Evolutionary conservation across 1,140 invertebrate genomes (phyloP), one percentile per base, ranked within the genome.

Genomic region (Vanessa atalanta): DNA sequence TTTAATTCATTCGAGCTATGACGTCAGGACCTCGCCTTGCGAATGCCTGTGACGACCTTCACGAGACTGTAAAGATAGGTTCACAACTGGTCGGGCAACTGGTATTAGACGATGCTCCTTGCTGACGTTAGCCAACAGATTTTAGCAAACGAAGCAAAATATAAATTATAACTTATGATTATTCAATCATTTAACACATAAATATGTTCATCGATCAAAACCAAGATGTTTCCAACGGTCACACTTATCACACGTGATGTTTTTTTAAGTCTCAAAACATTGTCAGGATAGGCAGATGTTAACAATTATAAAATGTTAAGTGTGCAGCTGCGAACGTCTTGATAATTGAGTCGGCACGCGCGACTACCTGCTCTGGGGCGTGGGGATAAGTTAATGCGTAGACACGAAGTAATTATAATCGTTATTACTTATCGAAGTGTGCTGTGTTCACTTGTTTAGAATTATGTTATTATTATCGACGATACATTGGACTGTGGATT

Each of bases 331-430:
- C 72, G 57, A 55, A 16, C 26, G 26, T 65, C 51, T 65, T 47
- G 65, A 71, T 79, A 77, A 79, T 83, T 80, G 75, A 65, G 43
- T 50, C 15, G 77, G 80, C 81, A 84, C 83, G 80, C 79, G 83
- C 73, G 20, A 47, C 75, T 72, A 78, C 79, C 79, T 82, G 81
- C 75, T 73, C 47, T 55, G 63, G 31, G 64, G 70, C 55, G 66
- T 47, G 66, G 4, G 23, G 31, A 51, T 68, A 57, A 68, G n/a
- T 12, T n/a, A 61, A 61, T 61, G 11, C 66, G 23, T 31, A 53
- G 66, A 57, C 37, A 68, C 16, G 37, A 67, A 55, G 50, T 20
- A 20, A 67, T 53, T 67, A 57, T 37, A 50, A 15, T 5, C 26
- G 26, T 51, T 51, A 23, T 31, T 66, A 48, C 48, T 53, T 66